Evolutionary conservation across 2,797 vertebrate species (phyloP), one percentile per base, ranked within the genome.

Genomic region (Lithobates pipiens): DNA sequence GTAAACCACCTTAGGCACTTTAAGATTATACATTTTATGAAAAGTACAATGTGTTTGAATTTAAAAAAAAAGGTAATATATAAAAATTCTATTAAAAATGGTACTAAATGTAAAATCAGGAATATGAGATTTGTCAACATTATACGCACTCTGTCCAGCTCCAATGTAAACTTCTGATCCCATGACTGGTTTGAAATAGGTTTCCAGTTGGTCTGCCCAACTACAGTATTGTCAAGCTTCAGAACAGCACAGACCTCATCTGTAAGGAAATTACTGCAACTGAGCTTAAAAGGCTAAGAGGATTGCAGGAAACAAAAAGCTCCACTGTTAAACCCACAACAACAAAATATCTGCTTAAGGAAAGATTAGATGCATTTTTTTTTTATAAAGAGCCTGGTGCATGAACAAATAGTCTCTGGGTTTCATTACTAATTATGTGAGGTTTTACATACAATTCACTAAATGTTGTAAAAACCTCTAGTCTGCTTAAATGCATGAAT

Each of bases 131-230:
- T 61, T 23, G 54, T 23, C 25, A 39, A 15, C 2, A 21, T n/a
- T 25, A 46, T 72, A 78, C 92, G 93, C 96, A 97, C 96, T 95
- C 96, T 94, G 92, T 96, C 96, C 88, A 97, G 94, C 91, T 97
- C 96, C 93, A 97, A 94, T 86, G 96, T 96, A 93, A 97, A 97
- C 91, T 96, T 97, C 92, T 97, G 96, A 91, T 97, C 96, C 96
- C 96, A 97, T 44, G 96, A 95, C 91, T 97, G 96, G 93, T 97
- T 97, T 78, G 95, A 96, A 93, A 96, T 94, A 5, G 96, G 95
- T 89, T 95, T 97, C 96, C 96, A 97, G 93, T 93, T 95, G 15
- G 96, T 97, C 88, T 96, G 96, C 89, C 96, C 96, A 92, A 96
- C 96, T 82, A 96, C 95, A 68, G 95, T 96, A 92, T 96, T 97